Evolutionary conservation across 2,797 vertebrate genomes (phyloP), one percentile per base, ranked within the genome.

Genomic region (Dromococcyx pavoninus): DNA sequence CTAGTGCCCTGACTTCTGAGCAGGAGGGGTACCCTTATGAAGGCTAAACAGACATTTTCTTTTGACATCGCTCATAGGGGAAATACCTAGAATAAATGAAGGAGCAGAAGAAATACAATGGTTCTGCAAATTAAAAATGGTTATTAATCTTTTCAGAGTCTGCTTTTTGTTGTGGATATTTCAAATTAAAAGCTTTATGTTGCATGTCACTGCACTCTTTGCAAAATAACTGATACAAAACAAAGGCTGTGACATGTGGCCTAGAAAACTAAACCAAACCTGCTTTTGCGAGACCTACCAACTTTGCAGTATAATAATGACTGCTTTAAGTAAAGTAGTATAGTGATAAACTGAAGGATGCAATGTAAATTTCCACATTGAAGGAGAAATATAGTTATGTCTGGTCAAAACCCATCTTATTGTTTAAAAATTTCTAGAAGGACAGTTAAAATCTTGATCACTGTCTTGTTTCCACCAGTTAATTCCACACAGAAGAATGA

Each of bases 41-140:
- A 88, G 25, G 19, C 2, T 71, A 60, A 86, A 71, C 6, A 74
- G 11, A 67, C 56, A 60, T 39, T 85, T 79, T 76, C 9, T 73
- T 70, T 88, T 11, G 33, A 22, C 19, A 58, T 19, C 4, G 1
- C 1, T 39, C 0, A 1, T 2, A 57, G 32, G 27, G 21, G 10
- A 91, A 94, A 92, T 23, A 78, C 7, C 9, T 61, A 57, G 10
- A 69, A 72, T 35, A 73, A 91, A 54, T 2, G 5, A 33, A 44
- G 23, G 2, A 72, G 9, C 5, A 65, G 17, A 13, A 65, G 33
- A 84, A 86, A 65, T 24, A 44, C 13, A 86, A 77, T 10, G 9
- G 14, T 53, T 84, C 11, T 72, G 35, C 53, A 75, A 23, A 27
- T 65, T 32, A 56, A 51, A 53, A 84, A 33, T 1, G 4, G 4